Evolutionary conservation across 1,140 invertebrate genomes (phyloP), one percentile per base, ranked within the genome.

Genomic region (Philotrypesis tridentata): DNA sequence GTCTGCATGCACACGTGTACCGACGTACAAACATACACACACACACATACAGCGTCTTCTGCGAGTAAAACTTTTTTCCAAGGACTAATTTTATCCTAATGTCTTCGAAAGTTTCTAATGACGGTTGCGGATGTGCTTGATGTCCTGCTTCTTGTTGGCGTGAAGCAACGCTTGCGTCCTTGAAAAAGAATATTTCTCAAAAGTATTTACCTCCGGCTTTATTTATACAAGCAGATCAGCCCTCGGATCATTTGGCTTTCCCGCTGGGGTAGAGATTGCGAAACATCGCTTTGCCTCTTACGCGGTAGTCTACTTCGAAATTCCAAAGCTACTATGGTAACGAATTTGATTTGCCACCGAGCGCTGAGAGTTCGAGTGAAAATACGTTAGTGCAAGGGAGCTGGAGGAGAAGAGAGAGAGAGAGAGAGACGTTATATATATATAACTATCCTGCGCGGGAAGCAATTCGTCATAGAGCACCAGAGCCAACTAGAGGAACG

Each of bases 401-500:
- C 2, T 23, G 5, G 23, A 1, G 14, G 60, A 6, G 7, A 14
- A 37, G n/a, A 72, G 43, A 74, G 43, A 74, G 72, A 60, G n/a
- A 60, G 72, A 17, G 48, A 55, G 48, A 55, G 21, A 55, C 21
- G 7, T n/a, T 55, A 55, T 55, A 8, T 14, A 43, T 37, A 37
- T 43, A 12, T 43, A 43, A 11, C 6, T 55, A 55, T 55, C 21
- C 14, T 17, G 48, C 25, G 61, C 61, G 61, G 61, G 61, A 65
- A 31, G 27, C 55, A 21, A 63, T 63, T 63, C 75, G 61, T 63
- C 23, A 63, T 23, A 67, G 33, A 29, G 7, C 55, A 7, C 61
- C 61, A 25, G 61, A 25, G 61, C 61, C 61, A 65, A 65, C 61
- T 25, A 65, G 61, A 65, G 61, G 31, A 60, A 76, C 73, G 23